A percentile compares a stretch with the other conserved stretches of the same genome.
phyloP scores from a whole-genome alignment of 2,797 vertebrate species.

The Smutsia gigantea region DNA sequence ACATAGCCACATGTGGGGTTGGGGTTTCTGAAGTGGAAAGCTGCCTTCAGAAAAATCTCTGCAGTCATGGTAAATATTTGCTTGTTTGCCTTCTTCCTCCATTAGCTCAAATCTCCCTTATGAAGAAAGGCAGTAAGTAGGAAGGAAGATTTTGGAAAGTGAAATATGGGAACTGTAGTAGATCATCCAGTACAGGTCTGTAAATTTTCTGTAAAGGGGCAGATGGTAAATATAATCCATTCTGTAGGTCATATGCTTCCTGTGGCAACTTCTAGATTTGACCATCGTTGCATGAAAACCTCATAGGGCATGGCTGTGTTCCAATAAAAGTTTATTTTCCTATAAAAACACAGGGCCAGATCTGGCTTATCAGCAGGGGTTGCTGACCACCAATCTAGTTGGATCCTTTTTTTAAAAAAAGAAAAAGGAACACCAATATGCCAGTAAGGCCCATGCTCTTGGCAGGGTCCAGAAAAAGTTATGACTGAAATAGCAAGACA shows the following conservation, averaged over 20 bases:
- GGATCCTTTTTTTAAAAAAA: not conserved
- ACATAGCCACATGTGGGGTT: not conserved
- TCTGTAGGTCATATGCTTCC: not conserved
- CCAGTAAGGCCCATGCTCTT: not conserved
- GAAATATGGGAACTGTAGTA: not conserved
- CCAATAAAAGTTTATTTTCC: not conserved
- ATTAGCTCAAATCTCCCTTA: not conserved
- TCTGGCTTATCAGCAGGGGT: not conserved
- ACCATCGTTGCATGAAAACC: not conserved
- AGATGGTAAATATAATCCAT: not conserved
- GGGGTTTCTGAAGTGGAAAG: slow-evolving; percentile 1
- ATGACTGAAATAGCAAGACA: not conserved
- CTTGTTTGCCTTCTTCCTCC: not conserved
- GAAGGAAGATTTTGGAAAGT: not conserved
- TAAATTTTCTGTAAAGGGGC: not conserved
- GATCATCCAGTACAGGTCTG: not conserved
- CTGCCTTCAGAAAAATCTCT: slow-evolving; percentile 40
- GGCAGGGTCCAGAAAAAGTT: not conserved
- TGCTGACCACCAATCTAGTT: not conserved
- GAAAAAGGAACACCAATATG: not conserved
- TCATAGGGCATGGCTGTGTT: not conserved
- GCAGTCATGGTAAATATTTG: not conserved
- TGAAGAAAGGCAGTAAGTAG: not conserved
- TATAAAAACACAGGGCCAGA: not conserved
- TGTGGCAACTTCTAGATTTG: not conserved